These are phyloP conservation scores for Uria aalge DNA, from an alignment of 2,113 vertebrate genomes.

Conservation along the genomic window DNA sequence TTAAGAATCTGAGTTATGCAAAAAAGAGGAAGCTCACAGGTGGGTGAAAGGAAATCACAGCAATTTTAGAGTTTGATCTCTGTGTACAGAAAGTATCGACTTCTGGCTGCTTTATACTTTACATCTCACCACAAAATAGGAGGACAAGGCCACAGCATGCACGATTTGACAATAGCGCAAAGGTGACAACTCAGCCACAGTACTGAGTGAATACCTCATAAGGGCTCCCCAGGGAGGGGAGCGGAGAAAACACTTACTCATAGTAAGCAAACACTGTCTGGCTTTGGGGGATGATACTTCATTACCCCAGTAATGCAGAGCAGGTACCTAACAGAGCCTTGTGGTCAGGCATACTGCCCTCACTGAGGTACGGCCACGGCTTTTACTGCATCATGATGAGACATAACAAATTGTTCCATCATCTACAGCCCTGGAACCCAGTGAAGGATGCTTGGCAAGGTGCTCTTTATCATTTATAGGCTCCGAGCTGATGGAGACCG, in stretches of 20 bases:
- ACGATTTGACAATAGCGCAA: rapidly evolving
- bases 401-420: background rate
- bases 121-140: background rate
- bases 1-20: background rate
- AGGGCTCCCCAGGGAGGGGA: background rate
- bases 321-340: background rate
- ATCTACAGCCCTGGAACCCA: background rate
- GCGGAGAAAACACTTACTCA: background rate
- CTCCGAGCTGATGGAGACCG: background rate
- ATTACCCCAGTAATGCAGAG: background rate
- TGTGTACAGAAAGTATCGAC: background rate
- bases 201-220: background rate
- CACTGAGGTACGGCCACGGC: rapidly evolving
- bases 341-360: background rate
- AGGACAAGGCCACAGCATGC: background rate
- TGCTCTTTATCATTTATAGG: background rate
- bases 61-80: background rate
- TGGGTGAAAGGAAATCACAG: background rate
- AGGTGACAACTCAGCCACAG: background rate
- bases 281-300: background rate
- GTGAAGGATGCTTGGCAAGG: background rate
- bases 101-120: slow-evolving; percentile 5
- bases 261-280: background rate
- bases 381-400: background rate
- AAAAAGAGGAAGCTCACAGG: background rate